phyloP scores from a whole-genome alignment of 2,888 invertebrate genomes.

The Drosophila putrida region DNA sequence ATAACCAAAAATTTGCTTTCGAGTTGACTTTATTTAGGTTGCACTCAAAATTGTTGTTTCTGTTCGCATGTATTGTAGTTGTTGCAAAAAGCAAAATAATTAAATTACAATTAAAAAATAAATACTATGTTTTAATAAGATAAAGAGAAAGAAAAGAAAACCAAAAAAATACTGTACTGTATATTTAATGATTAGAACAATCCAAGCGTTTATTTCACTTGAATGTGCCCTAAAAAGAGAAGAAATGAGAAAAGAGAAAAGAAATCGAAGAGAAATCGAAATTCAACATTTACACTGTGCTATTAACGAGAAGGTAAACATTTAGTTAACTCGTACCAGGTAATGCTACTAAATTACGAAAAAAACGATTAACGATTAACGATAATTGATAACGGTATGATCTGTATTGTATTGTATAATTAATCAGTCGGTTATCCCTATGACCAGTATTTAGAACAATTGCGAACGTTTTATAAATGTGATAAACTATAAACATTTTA shows the following conservation, averaged over 20 bases:
- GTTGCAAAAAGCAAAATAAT: slow-evolving; percentile 38
- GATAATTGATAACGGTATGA: slow-evolving; percentile 46
- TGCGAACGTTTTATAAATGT: slow-evolving; percentile 66
- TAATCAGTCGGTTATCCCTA: slow-evolving; percentile 34
- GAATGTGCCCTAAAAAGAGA: slow-evolving; percentile 58
- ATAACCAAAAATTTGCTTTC: slow-evolving; percentile 24
- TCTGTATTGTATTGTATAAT: slow-evolving; percentile 52
- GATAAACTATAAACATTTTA: slow-evolving; percentile 64
- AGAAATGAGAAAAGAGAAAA: background rate
- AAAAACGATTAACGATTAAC: slow-evolving; percentile 8
- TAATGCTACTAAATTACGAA: slow-evolving; percentile 38
- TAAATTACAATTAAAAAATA: background rate
- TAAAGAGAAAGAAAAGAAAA: background rate
- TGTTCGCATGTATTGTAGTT: slow-evolving; percentile 64
- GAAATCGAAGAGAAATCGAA: background rate
- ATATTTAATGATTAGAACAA: slow-evolving; percentile 41
- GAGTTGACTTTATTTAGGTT: slow-evolving; percentile 53
- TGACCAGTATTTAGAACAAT: slow-evolving; percentile 64
- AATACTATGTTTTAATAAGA: slow-evolving; percentile 17
- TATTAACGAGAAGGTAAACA: slow-evolving; percentile 55
- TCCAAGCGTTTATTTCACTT: slow-evolving; percentile 48
- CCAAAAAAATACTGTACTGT: slow-evolving; percentile 20
- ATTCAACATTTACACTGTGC: slow-evolving; percentile 58
- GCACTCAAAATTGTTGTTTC: slow-evolving; percentile 51
- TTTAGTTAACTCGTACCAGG: slow-evolving; percentile 62